A percentile compares a stretch with the other conserved stretches of the same genome.
These are phyloP conservation scores for Urophycis tenuis DNA, from an alignment of 2,797 vertebrate species.

Conservation along the genomic window DNA sequence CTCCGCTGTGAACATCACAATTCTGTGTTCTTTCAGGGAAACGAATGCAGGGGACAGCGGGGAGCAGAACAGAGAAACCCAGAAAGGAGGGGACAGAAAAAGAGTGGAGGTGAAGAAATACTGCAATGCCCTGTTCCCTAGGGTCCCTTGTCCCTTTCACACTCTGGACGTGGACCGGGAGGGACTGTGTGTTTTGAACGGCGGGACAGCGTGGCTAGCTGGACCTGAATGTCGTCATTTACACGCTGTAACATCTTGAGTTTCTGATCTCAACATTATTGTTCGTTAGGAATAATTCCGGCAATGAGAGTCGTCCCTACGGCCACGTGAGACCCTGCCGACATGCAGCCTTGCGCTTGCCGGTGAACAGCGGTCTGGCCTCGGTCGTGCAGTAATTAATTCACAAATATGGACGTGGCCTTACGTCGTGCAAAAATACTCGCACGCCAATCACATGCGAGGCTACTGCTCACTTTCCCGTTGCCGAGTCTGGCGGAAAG, in stretches of 20 bases:
- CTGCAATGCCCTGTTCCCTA: not conserved
- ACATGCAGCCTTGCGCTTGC: not conserved
- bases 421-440: too few species aligned
- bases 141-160: too few species aligned
- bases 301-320: not conserved
- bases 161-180: too few species aligned
- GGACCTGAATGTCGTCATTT: not conserved
- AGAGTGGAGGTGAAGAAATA: too few species aligned
- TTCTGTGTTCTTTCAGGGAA: too few species aligned
- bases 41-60: too few species aligned
- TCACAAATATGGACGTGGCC: not conserved
- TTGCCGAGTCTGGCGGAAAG: not conserved
- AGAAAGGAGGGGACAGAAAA: too few species aligned
- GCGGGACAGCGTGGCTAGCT: not conserved
- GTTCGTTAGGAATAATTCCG: not conserved
- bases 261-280: not conserved
- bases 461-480: too few species aligned
- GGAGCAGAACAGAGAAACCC: too few species aligned
- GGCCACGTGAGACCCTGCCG: not conserved
- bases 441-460: too few species aligned
- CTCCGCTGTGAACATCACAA: too few species aligned
- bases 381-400: not conserved
- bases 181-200: not conserved
- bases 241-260: not conserved
- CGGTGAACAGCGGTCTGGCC: not conserved